phyloP scores from a whole-genome alignment of 2,888 invertebrate species.

The Limnephilus lunatus region DNA sequence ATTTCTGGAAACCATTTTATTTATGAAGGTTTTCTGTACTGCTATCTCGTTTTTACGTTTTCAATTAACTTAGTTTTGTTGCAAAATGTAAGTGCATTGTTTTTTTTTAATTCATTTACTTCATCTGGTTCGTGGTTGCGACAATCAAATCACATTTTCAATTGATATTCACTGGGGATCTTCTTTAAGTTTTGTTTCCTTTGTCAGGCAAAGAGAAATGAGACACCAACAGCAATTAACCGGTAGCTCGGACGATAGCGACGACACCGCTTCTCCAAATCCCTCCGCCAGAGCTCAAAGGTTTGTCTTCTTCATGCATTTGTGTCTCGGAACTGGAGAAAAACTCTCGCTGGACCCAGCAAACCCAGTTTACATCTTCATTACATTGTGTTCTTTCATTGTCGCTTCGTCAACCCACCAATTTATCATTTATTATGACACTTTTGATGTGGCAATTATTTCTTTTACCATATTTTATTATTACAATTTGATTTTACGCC shows the following conservation, averaged over 20 bases:
- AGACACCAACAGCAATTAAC: slow-evolving; percentile 82
- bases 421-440: not conserved
- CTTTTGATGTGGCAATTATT: not conserved
- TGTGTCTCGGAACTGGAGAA: not conserved
- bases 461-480: not conserved
- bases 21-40: not conserved
- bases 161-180: not conserved
- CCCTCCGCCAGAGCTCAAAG: slow-evolving; percentile 51
- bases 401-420: not conserved
- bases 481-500: not conserved
- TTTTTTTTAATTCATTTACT: not conserved
- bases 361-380: not conserved
- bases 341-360: not conserved
- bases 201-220: slow-evolving; percentile 88
- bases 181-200: slow-evolving; percentile 35
- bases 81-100: not conserved
- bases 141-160: not conserved
- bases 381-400: not conserved
- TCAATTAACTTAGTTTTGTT: slow-evolving; percentile 29
- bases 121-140: slow-evolving; percentile 2
- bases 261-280: slow-evolving; percentile 68
- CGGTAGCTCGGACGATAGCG: slow-evolving; percentile 74
- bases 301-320: slow-evolving; percentile 36
- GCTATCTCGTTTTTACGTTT: not conserved
- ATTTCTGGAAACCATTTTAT: not conserved